A percentile compares a stretch with the other conserved stretches of the same genome.
These are phyloP conservation scores for Heliconius melpomene DNA, from an alignment of 1,140 invertebrate genomes.

Conservation along the genomic window DNA sequence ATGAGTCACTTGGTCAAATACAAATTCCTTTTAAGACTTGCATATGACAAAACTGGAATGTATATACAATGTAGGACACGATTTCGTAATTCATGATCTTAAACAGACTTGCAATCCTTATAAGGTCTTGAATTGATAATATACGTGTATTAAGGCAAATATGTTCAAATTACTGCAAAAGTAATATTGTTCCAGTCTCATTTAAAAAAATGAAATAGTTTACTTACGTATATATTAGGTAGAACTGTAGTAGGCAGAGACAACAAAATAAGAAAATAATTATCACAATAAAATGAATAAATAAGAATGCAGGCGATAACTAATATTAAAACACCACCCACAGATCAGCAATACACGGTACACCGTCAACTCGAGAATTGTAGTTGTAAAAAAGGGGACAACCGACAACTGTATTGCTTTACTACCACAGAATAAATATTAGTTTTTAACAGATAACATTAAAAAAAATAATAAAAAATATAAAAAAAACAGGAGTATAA, in stretches of 20 bases:
- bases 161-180: neutral
- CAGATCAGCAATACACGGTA: neutral
- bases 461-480: too few relatives aligned
- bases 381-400: neutral
- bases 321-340: conserved; percentile 9
- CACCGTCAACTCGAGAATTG: neutral
- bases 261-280: neutral
- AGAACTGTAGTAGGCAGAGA: neutral
- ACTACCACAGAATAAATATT: neutral
- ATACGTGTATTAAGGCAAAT: neutral
- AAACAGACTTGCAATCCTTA: conserved; percentile 41
- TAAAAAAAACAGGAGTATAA: too few relatives aligned
- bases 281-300: neutral
- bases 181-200: neutral
- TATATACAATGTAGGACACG: conserved; percentile 27
- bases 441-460: neutral
- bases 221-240: neutral
- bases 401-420: neutral
- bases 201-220: neutral
- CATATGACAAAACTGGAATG: neutral
- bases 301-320: neutral
- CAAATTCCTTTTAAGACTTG: conserved; percentile 4
- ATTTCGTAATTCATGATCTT: conserved; percentile 25
- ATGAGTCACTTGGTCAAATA: conserved; percentile 25
- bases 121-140: conserved; percentile 52